A percentile compares a stretch with the other conserved stretches of the same genome.
These are phyloP conservation scores for Myathropa florea DNA, from an alignment of 2,888 invertebrate genomes.

Conservation along the genomic window DNA sequence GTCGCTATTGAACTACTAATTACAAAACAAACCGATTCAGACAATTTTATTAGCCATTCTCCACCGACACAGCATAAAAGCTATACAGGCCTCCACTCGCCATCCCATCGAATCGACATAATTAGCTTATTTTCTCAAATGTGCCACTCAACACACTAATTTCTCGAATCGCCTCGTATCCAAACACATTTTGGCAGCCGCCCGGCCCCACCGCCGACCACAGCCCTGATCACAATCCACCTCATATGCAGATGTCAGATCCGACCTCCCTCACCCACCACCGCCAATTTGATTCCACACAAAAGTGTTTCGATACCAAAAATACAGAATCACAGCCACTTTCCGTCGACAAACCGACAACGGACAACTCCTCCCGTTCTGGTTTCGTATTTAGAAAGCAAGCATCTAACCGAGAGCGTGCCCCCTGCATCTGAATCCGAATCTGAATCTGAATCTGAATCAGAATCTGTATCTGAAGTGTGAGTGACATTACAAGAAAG, in stretches of 20 bases:
- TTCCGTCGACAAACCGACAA: conserved; percentile 53
- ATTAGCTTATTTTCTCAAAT: conserved; percentile 15
- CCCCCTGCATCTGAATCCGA: conserved; percentile 56
- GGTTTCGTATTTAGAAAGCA: conserved; percentile 66
- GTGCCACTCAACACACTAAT: conserved; percentile 21
- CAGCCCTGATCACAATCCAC: background rate
- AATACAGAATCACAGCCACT: conserved; percentile 60
- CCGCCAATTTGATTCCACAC: background rate
- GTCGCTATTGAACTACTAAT: background rate
- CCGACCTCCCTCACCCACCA: background rate
- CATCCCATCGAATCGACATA: background rate
- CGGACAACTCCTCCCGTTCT: conserved; percentile 60
- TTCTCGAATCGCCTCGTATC: background rate
- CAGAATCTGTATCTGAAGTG: conserved; percentile 52
- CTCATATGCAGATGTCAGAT: background rate
- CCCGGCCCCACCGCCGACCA: background rate
- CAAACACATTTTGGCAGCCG: background rate
- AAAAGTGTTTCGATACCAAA: conserved; percentile 28
- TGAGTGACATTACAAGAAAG: conserved; percentile 63
- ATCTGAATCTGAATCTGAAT: background rate
- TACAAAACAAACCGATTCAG: background rate
- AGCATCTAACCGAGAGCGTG: conserved; percentile 69
- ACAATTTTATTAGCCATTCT: background rate
- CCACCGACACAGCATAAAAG: background rate
- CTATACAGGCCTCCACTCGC: background rate